Evolutionary conservation across 2,113 vertebrate species (phyloP).

Genomic region (Calyptommatus sinebrachiatus): DNA sequence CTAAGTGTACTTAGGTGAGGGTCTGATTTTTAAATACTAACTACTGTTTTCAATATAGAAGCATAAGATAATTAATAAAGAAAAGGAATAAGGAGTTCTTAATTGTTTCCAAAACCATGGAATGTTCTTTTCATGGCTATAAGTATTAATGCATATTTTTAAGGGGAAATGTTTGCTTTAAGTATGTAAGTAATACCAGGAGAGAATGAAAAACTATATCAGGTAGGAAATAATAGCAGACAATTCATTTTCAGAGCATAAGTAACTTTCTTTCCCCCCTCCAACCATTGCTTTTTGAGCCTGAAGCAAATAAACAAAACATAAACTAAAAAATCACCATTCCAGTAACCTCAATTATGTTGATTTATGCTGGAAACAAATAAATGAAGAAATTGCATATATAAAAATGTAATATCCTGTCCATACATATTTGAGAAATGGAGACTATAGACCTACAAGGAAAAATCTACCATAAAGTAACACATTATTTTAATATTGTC

Average conservation of each 20-base stretch:
- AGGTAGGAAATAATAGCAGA: not conserved
- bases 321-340: not conserved
- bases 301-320: not conserved
- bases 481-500: not conserved
- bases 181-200: not conserved
- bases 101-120: no score
- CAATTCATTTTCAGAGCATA: not conserved
- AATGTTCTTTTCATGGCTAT: not conserved
- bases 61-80: not conserved
- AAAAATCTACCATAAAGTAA: no score
- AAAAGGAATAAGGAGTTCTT: not conserved
- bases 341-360: not conserved
- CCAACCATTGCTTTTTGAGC: not conserved
- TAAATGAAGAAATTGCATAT: not conserved
- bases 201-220: not conserved
- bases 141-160: constrained; percentile 1
- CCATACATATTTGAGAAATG: not conserved
- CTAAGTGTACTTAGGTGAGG: no score
- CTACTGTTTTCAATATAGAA: not conserved
- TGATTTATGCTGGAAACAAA: not conserved
- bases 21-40: no score
- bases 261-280: not conserved
- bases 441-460: not conserved
- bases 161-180: not conserved
- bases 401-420: not conserved